Base-by-base conservation (phyloP, 2,888 invertebrate genomes). In the Polydrusus pterygomalis region DNA sequence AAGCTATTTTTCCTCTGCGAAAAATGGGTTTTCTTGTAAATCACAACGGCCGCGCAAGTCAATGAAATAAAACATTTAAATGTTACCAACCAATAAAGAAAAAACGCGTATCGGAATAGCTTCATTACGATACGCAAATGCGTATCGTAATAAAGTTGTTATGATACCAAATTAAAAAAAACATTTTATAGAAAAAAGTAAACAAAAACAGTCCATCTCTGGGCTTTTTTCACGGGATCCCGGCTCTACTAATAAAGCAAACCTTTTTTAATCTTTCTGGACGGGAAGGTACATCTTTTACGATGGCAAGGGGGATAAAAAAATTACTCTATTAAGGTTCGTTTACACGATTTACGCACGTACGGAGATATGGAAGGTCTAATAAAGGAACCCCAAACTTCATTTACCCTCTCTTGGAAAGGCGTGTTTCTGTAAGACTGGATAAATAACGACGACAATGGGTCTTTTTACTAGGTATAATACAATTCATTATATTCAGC, bases 271-370 rank as follows among this genome's bases (percentile, higher is more conserved):
- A 51, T 51, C 51, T 51, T 51, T 20, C 6, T 9, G 6, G 51
- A 51, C 51, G 10, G 51, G 13, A 51, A 51, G 20, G 51, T 51
- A 5, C 2, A 34, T 34, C 34, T 34, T 34, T 34, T 10, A 9
- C 34, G 34, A 34, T 10, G 34, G 34, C 9, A 34, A 34, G 34
- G 34, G 7, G 49, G 10, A 18, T 51, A 54, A 54, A 54, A 54
- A 54, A 54, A 54, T 54, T 25, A 54, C 54, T 54, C 54, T 30
- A 30, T 30, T 54, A 25, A 54, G n/a, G 13, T 8, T 54, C 54
- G 6, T 54, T 25, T 54, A 13, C 51, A 13, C 7, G 20, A 18
- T 20, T 51, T 5, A 25, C 13, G 54, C 54, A 54, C 54, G 54
- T 54, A 17, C 47, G 7, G n/a, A 30, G 10, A 30, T n/a, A n/a